phyloP scores from a whole-genome alignment of 2,888 invertebrate genomes.

The Antheraea assamensis region DNA sequence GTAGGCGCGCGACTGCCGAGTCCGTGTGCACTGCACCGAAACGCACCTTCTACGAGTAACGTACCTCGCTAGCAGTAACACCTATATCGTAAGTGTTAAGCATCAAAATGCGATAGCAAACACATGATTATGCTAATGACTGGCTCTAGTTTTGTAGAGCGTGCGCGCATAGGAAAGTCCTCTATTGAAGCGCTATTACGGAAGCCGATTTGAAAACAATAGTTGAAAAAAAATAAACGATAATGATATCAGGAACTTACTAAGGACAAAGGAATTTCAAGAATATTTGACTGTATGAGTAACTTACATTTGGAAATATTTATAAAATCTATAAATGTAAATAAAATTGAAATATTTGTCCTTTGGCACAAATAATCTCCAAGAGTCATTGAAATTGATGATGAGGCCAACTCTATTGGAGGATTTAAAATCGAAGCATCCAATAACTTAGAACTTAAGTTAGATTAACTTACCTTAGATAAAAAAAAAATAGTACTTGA shows the following conservation, averaged over 20 bases:
- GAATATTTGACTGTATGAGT: conserved; percentile 9
- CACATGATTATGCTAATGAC: conserved; percentile 49
- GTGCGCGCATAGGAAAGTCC: conserved; percentile 72
- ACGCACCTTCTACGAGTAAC: conserved; percentile 52
- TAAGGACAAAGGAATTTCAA: conserved; percentile 52
- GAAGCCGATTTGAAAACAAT: conserved; percentile 63
- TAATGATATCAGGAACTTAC: conserved; percentile 57
- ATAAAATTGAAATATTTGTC: no score
- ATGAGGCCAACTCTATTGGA: no score
- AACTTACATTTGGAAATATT: neutral
- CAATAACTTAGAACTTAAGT: no score
- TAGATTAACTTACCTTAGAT: no score
- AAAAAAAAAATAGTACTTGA: no score
- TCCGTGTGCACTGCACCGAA: conserved; percentile 78
- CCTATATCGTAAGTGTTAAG: conserved; percentile 23
- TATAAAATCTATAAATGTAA: no score
- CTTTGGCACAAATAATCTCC: no score
- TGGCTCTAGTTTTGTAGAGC: conserved; percentile 73
- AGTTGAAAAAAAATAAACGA: conserved; percentile 49
- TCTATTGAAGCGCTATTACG: conserved; percentile 66
- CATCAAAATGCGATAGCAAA: conserved; percentile 33
- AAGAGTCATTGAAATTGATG: no score
- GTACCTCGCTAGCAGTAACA: conserved; percentile 26
- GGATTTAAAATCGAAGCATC: no score
- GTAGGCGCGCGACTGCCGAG: conserved; percentile 76